Evolutionary conservation across 2,113 vertebrate species (phyloP), one percentile per base, ranked within the genome.

Genomic region (Saccopteryx bilineata): DNA sequence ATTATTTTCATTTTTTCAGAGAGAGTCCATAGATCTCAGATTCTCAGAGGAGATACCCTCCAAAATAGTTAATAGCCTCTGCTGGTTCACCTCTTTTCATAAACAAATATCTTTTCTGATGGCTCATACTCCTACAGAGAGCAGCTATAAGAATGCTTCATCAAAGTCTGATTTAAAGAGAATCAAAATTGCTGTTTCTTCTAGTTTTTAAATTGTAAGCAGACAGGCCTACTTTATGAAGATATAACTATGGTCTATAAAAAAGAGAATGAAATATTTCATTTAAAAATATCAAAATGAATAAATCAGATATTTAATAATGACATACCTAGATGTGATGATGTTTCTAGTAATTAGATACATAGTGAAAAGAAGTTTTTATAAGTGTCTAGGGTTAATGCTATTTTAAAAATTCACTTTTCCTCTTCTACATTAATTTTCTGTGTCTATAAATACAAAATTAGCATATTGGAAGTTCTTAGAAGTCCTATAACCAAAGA

Each of bases 391-490:
- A 87, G 26, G 48, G 9, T 82, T 82, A 87, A 58, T 92, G 33
- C 2, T 76, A 61, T 84, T 93, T 86, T 75, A 74, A 91, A 78
- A 74, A 58, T 2, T 82, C 26, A 33, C 24, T 66, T 46, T 50
- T 88, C 72, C 21, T 72, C n/a, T 89, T 61, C 33, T 8, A 60
- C 46, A 75, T 75, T 75, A 88, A 96, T 82, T 96, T 89, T 87
- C 4, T 87, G 26, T 79, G 23, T 79, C 71, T 92, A 5, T 71
- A 90, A 90, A 92, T 79, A 69, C 11, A 31, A 39, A 81, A 68
- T 63, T 76, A 80, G 23, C 82, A 61, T 63, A 48, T 28, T 90
- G 11, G 54, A 90, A 96, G 18, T 50, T 19, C 14, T 71, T 12
- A 78, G 21, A 71, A 80, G 10, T 84, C 26, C 54, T 31, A 80